phyloP scores from a whole-genome alignment of 1,140 invertebrate species.

The Lucilia sericata region DNA sequence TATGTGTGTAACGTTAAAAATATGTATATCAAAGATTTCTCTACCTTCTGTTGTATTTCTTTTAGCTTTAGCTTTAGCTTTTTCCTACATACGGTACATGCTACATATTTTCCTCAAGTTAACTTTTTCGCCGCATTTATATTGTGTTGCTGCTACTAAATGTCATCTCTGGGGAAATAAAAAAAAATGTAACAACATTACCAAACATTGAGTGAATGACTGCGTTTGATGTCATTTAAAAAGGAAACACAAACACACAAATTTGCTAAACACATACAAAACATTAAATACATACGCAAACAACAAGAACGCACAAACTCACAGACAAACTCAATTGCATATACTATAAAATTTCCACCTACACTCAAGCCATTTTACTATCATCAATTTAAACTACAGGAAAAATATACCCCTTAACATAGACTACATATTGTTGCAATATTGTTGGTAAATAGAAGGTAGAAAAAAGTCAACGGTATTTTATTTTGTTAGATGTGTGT shows the following conservation, averaged over 20 bases:
- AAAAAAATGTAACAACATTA: neutral
- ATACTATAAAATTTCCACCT: no score
- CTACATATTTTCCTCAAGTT: no score
- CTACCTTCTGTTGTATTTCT: neutral
- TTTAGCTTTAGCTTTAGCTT: no score
- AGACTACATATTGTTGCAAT: conserved; percentile 25
- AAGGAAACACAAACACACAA: neutral
- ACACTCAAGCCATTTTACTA: neutral
- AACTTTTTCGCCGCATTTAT: neutral
- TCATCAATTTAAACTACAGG: neutral
- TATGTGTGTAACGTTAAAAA: no score
- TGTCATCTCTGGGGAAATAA: conserved; percentile 35
- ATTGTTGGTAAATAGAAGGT: no score
- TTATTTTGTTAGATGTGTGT: no score
- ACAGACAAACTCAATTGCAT: no score
- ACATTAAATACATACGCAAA: neutral
- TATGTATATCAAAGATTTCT: neutral
- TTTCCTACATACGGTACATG: neutral
- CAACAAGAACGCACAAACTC: neutral
- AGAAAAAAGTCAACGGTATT: no score
- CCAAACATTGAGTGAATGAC: conserved; percentile 35
- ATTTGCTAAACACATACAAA: neutral
- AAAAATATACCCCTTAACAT: neutral
- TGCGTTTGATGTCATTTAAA: conserved; percentile 35
- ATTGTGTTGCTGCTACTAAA: conserved; percentile 4